Conservation (phyloP, 2,113 vertebrate species). For the Eurystomus gularis region DNA sequence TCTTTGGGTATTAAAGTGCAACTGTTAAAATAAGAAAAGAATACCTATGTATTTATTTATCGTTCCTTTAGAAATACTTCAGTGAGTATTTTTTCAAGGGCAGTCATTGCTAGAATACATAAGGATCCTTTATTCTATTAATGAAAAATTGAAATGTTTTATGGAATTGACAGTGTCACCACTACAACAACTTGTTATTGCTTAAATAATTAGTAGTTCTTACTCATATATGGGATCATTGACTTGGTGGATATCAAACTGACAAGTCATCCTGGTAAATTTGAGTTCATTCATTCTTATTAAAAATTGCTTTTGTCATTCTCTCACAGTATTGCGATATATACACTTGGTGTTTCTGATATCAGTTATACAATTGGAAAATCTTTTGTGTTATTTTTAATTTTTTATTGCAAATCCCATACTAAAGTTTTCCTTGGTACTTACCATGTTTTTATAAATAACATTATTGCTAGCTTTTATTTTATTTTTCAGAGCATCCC, state of each 20-base stretch:
- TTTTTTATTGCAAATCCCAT: background rate
- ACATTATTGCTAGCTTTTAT: background rate
- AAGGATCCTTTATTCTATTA: constrained; percentile 17
- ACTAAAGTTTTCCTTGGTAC: background rate
- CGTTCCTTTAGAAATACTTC: background rate
- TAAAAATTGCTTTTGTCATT: background rate
- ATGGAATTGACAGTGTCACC: background rate
- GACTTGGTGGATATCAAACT: background rate
- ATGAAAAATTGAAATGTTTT: constrained; percentile 33
- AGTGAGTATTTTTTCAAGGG: background rate
- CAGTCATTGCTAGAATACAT: background rate
- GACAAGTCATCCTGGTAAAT: background rate
- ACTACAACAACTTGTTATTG: accelerated
- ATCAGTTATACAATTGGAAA: background rate
- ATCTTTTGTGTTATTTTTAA: background rate
- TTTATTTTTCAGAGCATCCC: background rate
- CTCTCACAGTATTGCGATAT: background rate
- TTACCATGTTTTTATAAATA: background rate
- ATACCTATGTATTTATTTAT: background rate
- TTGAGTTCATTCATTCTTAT: background rate
- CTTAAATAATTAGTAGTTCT: background rate
- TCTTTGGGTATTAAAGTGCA: background rate
- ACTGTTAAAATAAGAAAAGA: background rate
- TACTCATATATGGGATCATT: background rate
- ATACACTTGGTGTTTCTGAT: background rate